Percentiles rank a stretch among this genome's conserved stretches.
Evolutionary conservation across 2,113 vertebrate species (phyloP).

Genomic region (Ciconia boyciana): DNA sequence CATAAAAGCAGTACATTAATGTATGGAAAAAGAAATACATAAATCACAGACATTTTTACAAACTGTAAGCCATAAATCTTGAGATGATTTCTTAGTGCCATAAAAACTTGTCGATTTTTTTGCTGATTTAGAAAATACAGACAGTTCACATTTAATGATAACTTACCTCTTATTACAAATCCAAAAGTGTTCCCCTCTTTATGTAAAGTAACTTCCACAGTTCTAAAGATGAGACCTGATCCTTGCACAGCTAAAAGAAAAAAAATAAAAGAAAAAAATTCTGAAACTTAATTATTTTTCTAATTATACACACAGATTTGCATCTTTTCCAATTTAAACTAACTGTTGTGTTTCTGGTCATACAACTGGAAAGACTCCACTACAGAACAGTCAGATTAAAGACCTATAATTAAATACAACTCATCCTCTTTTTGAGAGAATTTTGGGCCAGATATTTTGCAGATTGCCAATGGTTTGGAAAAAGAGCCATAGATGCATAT

Average conservation of each 20-base stretch:
- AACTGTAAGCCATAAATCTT: not conserved
- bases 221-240: conserved; percentile 93
- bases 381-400: not conserved
- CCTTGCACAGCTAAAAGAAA: conserved; percentile 85
- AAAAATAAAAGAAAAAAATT: not conserved
- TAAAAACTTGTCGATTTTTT: not conserved
- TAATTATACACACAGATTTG: not conserved
- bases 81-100: not conserved
- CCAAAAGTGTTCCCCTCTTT: conserved; percentile 98
- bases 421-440: not conserved
- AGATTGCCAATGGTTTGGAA: not conserved
- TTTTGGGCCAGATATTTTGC: not conserved
- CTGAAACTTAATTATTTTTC: not conserved
- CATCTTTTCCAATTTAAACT: not conserved
- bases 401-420: not conserved
- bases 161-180: conserved; percentile 95
- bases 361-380: not conserved
- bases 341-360: not conserved
- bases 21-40: not conserved
- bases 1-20: not conserved
- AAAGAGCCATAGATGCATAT: not conserved
- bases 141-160: not conserved
- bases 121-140: not conserved
- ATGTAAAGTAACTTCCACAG: conserved; percentile 94
- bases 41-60: not conserved